Evolutionary conservation across 1,140 invertebrate species (phyloP), one percentile per base, ranked within the genome.

Genomic region (Bombus affinis): DNA sequence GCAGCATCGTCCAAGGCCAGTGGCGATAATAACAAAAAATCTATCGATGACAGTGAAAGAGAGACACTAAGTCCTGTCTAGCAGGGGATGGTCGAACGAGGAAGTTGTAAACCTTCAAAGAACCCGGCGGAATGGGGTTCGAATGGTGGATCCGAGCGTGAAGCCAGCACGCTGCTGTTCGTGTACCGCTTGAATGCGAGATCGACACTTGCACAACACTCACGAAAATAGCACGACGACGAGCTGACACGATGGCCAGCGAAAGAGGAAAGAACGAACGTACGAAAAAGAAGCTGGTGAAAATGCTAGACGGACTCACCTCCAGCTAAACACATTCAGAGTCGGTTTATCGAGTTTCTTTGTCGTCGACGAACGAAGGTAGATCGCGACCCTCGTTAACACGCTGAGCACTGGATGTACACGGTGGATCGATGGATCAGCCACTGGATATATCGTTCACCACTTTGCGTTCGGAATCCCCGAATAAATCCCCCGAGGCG

Each of bases 201-300:
- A 93, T 94, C 92, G 92, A 94, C 93, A 94, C 93, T 94, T 93
- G 94, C 94, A 94, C 93, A 94, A 94, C 93, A 94, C 91, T 89
- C 85, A 88, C 92, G 86, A 93, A 90, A 94, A 93, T 93, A 93
- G 92, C 92, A 92, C 88, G 89, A 92, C 85, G 88, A 93, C 70
- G 75, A 88, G 89, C 89, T 90, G 72, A 86, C 88, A 86, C 76
- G 77, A 83, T 83, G 83, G 71, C 65, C 59, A 80, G 85, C 79
- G 73, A 75, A 76, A 87, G 86, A 88, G 85, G 74, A 81, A 81
- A 86, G 39, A 59, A 71, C 76, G 35, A 68, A 72, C 59, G n/a
- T 82, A 68, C 47, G 39, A 76, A 65, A 86, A 77, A 73, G 15
- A 74, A 70, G 74, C 53, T 32, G 32, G n/a, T n/a, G 47, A 62